Evolutionary conservation across 1,140 invertebrate genomes (phyloP).

Genomic region (Drosophila carrolli): DNA sequence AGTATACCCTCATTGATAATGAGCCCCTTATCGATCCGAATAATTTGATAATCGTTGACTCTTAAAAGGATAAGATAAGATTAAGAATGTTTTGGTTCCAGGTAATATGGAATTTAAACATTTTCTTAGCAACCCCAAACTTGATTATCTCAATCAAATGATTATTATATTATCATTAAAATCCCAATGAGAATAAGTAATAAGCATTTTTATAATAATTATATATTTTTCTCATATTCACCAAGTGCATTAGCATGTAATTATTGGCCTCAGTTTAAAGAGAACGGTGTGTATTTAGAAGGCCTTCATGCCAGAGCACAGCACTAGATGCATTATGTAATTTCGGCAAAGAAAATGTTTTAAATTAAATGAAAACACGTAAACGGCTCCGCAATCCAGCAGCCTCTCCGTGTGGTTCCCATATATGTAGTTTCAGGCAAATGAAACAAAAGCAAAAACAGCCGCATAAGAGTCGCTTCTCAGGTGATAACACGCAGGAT

Average conservation of each 20-base stretch:
- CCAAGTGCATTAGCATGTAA: background rate
- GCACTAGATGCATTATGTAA: conserved; percentile 59
- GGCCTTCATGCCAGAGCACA: conserved; percentile 1
- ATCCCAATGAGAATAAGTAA: too few species aligned
- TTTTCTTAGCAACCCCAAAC: too few species aligned
- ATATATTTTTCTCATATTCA: background rate
- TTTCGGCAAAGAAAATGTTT: conserved; percentile 79
- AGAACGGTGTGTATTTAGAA: background rate
- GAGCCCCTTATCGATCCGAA: background rate
- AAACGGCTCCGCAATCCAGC: conserved; percentile 21
- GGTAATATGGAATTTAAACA: background rate
- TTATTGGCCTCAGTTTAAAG: background rate
- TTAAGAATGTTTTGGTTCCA: background rate
- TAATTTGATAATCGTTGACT: background rate
- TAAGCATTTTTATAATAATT: too few species aligned
- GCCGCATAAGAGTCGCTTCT: conserved; percentile 21
- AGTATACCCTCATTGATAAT: background rate
- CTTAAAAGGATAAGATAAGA: too few species aligned
- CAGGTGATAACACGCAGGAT: conserved; percentile 41
- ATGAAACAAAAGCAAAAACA: conserved; percentile 75
- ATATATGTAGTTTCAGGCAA: conserved; percentile 79
- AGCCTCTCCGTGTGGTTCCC: background rate
- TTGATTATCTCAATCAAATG: too few species aligned
- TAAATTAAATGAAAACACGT: conserved; percentile 80
- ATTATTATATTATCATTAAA: too few species aligned